Evolutionary conservation across 2,113 vertebrate genomes (phyloP), one percentile per base, ranked within the genome.

Genomic region (Chloebia gouldiae): DNA sequence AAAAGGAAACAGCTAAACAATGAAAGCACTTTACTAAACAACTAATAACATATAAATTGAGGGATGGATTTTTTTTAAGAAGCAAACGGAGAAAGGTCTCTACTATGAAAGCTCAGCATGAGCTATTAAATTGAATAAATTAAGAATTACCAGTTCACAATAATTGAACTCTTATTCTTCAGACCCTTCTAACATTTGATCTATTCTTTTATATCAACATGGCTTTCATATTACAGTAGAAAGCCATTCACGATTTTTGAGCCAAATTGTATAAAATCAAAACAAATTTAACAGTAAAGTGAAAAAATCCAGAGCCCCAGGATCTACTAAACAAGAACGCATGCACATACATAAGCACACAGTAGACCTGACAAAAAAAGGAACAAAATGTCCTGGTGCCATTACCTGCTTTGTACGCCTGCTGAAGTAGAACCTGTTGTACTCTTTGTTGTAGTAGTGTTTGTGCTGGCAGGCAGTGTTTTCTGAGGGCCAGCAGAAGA

Each of bases 401-500:
- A 54, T 96, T 97, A 99, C 99, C 99, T 99, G 99, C 98, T 99
- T 97, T 98, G 98, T 97, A 98, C 97, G 97, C 98, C 98, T 98
- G 97, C 96, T 93, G 98, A 97, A 96, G 98, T 96, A 94, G 97
- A 98, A 95, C 98, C 97, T 42, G 97, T 97, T 97, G 98, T 95
- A 96, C 92, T 97, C 97, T 98, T 98, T 81, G 98, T 98, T 81
- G 98, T 77, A 96, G 98, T 95, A 97, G 98, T 98, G 97, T 98
- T 98, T 96, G 98, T 72, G 97, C 98, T 98, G 93, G 98, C 98
- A 95, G 99, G 97, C 94, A 98, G 97, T 91, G 98, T 97, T 94
- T 99, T 98, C 97, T 98, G 99, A 94, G 98, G 98, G 97, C 99
- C 98, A 93, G 98, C 98, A 96, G 99, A 98, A 96, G 99, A 99